Conservation (phyloP, 2,113 vertebrate genomes). For the Alectura lathami region DNA sequence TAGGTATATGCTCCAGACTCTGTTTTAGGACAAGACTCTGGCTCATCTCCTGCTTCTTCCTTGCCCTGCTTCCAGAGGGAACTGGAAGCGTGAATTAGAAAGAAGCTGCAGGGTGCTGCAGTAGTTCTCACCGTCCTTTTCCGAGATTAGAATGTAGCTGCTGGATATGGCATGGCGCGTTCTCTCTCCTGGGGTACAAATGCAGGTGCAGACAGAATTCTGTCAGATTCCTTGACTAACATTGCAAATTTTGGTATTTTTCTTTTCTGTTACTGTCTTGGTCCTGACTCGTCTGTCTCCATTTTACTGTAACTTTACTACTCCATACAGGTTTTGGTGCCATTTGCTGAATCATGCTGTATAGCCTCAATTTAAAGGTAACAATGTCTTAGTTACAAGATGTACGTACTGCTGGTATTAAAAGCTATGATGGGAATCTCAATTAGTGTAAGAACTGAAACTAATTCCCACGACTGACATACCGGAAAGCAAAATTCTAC, state of each 20-base stretch:
- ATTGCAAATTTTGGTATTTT: neutral
- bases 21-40: neutral
- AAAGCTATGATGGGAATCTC: neutral
- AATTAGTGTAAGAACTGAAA: neutral
- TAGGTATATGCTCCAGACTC: neutral
- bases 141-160: fast-evolving
- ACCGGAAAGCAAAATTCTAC: neutral
- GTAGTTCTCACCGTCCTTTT: neutral
- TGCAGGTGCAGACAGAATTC: neutral
- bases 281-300: neutral
- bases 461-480: neutral
- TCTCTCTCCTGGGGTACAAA: neutral
- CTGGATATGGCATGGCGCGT: neutral
- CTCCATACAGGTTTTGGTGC: neutral
- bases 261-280: neutral
- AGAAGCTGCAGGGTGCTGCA: neutral
- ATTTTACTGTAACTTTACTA: neutral
- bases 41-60: neutral
- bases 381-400: neutral
- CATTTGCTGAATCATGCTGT: neutral
- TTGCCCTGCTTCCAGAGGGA: neutral
- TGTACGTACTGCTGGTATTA: neutral
- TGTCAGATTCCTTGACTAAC: neutral
- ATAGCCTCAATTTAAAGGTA: neutral
- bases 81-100: neutral